Evolutionary conservation across 2,113 vertebrate genomes (phyloP).

Genomic region (Lampris incognitus): DNA sequence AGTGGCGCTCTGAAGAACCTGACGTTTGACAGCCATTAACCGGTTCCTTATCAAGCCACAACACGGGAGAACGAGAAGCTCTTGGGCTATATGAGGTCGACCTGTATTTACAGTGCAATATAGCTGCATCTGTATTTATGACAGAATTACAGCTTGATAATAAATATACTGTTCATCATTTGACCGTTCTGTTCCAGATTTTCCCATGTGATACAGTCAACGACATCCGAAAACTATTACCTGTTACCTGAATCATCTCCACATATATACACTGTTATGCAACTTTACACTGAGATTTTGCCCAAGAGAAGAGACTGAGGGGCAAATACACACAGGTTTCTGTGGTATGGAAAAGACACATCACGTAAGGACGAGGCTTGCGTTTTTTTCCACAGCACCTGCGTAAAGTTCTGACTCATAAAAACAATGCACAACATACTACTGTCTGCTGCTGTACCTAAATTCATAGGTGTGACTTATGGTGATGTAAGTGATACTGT

Average conservation of each 20-base stretch:
- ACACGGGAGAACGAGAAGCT: constrained; percentile 9
- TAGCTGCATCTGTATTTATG: not conserved
- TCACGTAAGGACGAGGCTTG: not conserved
- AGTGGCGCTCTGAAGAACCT: constrained; percentile 59
- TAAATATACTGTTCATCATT: not conserved
- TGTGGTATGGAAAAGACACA: not conserved
- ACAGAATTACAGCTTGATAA: not conserved
- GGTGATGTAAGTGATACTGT: constrained; percentile 49
- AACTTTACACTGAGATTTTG: not conserved
- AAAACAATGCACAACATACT: not conserved
- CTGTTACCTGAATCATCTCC: no score
- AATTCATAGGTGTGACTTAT: constrained; percentile 26
- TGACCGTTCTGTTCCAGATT: no score
- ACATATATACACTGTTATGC: no score
- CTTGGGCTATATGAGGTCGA: constrained; percentile 1
- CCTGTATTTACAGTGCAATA: constrained; percentile 12
- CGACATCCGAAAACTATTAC: not conserved
- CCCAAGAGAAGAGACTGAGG: not conserved
- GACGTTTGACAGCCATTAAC: constrained; percentile 43
- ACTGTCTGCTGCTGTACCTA: not conserved
- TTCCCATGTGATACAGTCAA: not conserved
- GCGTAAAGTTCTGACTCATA: constrained; percentile 42
- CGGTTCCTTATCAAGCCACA: constrained; percentile 51
- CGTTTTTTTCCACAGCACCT: constrained; percentile 5
- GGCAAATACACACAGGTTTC: not conserved